Percentiles rank a stretch among this genome's conserved stretches.
Conservation (phyloP, 2,113 vertebrate genomes). For the Phycodurus eques region DNA sequence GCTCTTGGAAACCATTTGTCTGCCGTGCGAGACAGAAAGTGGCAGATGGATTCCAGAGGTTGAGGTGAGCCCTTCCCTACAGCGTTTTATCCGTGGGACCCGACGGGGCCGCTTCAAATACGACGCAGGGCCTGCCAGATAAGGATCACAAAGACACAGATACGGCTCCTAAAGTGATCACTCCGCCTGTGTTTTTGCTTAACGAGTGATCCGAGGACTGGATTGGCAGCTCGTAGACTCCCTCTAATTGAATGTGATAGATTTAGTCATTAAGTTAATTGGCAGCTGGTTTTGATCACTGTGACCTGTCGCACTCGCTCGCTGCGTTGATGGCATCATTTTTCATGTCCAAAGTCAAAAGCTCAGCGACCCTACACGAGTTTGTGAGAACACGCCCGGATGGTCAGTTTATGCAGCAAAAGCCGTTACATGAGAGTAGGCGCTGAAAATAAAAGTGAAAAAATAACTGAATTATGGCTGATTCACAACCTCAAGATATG, state of each 20-base stretch:
- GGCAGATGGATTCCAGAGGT: slow-evolving; percentile 68
- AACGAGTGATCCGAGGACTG: slow-evolving; percentile 35
- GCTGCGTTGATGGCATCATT: slow-evolving; percentile 55
- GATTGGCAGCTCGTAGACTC: slow-evolving; percentile 53
- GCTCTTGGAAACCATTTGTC: slow-evolving; percentile 66
- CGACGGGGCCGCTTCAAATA: slow-evolving; percentile 57
- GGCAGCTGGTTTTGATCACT: slow-evolving; percentile 66
- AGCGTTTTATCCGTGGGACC: slow-evolving; percentile 59
- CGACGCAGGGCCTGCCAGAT: slow-evolving; percentile 61
- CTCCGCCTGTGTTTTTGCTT: slow-evolving; percentile 59
- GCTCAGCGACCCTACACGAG: slow-evolving; percentile 7
- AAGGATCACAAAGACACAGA: slow-evolving; percentile 67
- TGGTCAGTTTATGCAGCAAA: neutral
- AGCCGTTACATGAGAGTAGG: neutral
- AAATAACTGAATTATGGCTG: neutral
- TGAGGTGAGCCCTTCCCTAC: slow-evolving; percentile 60
- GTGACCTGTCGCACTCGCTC: slow-evolving; percentile 54
- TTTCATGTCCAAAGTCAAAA: slow-evolving; percentile 43
- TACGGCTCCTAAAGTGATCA: slow-evolving; percentile 58
- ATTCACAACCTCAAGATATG: no score
- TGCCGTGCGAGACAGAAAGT: slow-evolving; percentile 57
- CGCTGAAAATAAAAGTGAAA: neutral
- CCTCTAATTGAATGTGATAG: slow-evolving; percentile 69
- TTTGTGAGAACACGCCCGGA: neutral
- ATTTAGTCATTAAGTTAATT: slow-evolving; percentile 71